Conservation (phyloP, 2,888 invertebrate species). For the Altica lythri region DNA sequence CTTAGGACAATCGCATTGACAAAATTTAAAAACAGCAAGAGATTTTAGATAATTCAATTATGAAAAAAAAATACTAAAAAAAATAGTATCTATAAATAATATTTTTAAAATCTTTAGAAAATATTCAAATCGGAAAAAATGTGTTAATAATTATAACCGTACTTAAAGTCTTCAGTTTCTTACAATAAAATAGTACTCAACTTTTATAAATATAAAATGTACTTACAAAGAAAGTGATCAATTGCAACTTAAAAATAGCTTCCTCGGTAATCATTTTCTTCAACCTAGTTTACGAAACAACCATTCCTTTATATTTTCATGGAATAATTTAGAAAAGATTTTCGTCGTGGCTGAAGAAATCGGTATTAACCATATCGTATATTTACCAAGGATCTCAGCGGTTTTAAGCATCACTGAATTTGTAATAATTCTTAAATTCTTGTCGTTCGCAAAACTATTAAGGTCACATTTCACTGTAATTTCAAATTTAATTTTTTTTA, state of each 20-base stretch:
- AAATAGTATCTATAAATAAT: not conserved
- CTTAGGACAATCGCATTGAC: no score
- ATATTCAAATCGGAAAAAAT: no score
- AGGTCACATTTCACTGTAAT: no score
- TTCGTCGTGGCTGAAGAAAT: slow-evolving; percentile 4
- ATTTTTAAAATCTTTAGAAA: not conserved
- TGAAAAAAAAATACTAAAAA: not conserved
- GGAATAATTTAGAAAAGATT: not conserved
- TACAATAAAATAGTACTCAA: not conserved
- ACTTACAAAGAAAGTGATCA: slow-evolving; percentile 36
- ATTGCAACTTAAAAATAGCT: slow-evolving; percentile 28
- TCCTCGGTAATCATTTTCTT: slow-evolving; percentile 18
- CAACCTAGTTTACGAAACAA: not conserved
- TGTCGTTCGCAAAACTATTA: no score
- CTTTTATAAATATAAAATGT: slow-evolving; percentile 3
- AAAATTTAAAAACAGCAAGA: not conserved
- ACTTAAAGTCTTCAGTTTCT: no score
- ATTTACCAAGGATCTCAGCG: slow-evolving; percentile 19
- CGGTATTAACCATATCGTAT: slow-evolving; percentile 2
- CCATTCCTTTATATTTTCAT: not conserved
- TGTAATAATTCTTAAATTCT: slow-evolving; percentile 1
- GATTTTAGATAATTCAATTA: not conserved
- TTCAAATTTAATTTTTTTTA: no score
- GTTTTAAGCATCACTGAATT: slow-evolving; percentile 29
- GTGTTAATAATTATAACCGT: no score